Evolutionary conservation across 2,888 invertebrate genomes (phyloP).

Genomic region (Polia nebulosa): DNA sequence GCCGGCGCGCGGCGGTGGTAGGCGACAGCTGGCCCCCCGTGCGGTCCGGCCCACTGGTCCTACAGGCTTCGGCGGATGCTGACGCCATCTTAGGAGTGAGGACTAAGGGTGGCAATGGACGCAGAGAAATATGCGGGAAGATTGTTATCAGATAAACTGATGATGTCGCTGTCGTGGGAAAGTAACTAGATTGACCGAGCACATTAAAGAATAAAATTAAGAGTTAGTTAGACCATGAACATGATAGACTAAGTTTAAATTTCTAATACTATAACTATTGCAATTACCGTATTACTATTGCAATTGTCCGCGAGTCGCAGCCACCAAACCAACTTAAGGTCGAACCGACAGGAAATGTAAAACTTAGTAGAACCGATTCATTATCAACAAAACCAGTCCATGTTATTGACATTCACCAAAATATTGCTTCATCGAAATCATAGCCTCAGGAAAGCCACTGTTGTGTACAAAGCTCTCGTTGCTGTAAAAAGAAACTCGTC

Average conservation of each 20-base stretch:
- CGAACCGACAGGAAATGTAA: conserved; percentile 42
- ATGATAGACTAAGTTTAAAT: not conserved
- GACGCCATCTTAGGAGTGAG: conserved; percentile 1
- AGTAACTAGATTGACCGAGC: not conserved
- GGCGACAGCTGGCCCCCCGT: no score
- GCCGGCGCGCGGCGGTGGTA: no score
- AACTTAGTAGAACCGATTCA: conserved; percentile 14
- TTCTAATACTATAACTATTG: no score
- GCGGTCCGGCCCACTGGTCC: not conserved
- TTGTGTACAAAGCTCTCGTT: not conserved
- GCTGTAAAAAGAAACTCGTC: no score
- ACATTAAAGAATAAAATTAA: not conserved
- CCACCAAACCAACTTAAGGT: not conserved
- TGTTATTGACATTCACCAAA: conserved; percentile 13
- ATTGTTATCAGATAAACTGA: not conserved
- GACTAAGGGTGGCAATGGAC: not conserved
- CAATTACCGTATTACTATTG: not conserved
- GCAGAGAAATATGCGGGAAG: not conserved
- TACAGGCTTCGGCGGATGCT: not conserved
- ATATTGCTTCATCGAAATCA: not conserved
- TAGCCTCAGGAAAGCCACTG: not conserved
- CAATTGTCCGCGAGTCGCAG: not conserved
- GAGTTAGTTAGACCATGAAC: no score
- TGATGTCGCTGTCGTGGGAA: not conserved
- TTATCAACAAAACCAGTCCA: conserved; percentile 6